Evolutionary conservation across 2,797 vertebrate genomes (phyloP).

Genomic region (Pangasius larnaudii): DNA sequence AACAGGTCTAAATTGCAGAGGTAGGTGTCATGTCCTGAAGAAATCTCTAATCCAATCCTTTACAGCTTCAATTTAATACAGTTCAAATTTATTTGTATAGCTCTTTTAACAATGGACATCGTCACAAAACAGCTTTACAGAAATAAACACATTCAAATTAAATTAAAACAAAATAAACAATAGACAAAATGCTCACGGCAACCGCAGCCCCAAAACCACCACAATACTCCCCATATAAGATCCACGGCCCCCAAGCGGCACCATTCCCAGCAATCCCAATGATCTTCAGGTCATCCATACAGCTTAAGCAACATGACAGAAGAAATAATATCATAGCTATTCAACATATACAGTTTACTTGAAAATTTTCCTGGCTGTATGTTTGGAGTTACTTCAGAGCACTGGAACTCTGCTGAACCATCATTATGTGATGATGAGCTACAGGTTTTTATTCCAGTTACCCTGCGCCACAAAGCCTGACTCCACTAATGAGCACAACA

Average conservation of each 20-base stretch:
- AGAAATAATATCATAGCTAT: not conserved
- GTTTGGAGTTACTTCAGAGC: constrained; percentile 5
- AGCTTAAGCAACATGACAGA: not conserved
- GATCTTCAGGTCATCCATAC: too few species aligned
- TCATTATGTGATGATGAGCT: constrained; percentile 13
- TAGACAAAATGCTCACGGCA: too few species aligned
- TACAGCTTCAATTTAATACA: not conserved
- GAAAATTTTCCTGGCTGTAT: not conserved
- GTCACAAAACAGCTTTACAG: too few species aligned
- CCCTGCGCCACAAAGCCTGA: constrained; percentile 17
- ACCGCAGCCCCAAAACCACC: too few species aligned
- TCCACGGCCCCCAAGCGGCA: too few species aligned
- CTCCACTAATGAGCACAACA: constrained; percentile 32
- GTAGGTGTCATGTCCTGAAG: not conserved
- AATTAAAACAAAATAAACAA: too few species aligned
- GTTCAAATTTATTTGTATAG: too few species aligned
- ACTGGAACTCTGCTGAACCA: not conserved
- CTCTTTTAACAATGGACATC: too few species aligned
- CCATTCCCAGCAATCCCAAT: too few species aligned
- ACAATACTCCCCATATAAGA: too few species aligned
- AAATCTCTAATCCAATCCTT: constrained; percentile 11
- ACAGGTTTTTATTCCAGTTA: constrained; percentile 21
- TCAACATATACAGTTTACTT: not conserved
- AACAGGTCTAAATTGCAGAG: not conserved
- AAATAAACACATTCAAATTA: too few species aligned